These are phyloP conservation scores for Neomonachus schauinslandi DNA, from an alignment of 2,113 vertebrate species.

Conservation along the genomic window DNA sequence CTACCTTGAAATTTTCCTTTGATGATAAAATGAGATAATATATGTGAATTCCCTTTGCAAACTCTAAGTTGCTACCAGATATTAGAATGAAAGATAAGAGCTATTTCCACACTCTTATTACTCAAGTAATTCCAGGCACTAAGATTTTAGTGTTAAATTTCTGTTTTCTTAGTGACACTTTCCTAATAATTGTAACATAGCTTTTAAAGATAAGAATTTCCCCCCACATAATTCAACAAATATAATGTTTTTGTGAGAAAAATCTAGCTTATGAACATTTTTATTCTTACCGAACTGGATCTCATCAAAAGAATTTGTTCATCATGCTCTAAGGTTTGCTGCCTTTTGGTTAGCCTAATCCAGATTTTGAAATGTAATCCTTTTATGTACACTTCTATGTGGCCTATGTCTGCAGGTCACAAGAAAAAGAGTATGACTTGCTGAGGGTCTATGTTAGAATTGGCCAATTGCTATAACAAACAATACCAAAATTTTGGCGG, in stretches of 20 bases:
- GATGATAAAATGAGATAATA: background rate
- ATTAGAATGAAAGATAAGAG: background rate
- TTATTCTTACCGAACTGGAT: background rate
- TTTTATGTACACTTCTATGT: background rate
- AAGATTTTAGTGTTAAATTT: slow-evolving; percentile 10
- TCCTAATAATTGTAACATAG: background rate
- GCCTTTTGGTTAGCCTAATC: background rate
- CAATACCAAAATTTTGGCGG: background rate
- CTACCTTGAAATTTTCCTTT: background rate
- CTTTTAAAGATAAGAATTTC: background rate
- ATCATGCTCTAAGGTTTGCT: background rate
- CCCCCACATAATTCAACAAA: background rate
- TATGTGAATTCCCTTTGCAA: background rate
- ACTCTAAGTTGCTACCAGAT: background rate
- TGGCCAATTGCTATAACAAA: background rate
- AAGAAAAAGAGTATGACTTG: background rate
- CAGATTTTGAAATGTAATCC: background rate
- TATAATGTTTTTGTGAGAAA: background rate
- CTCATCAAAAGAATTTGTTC: background rate
- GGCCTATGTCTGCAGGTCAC: background rate
- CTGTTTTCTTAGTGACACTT: background rate
- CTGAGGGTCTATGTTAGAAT: background rate
- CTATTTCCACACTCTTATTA: background rate
- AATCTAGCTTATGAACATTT: background rate
- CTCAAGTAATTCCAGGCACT: background rate